These are phyloP conservation scores for Lepidurus arcticus DNA, from an alignment of 1,140 invertebrate species.

Conservation along the genomic window DNA sequence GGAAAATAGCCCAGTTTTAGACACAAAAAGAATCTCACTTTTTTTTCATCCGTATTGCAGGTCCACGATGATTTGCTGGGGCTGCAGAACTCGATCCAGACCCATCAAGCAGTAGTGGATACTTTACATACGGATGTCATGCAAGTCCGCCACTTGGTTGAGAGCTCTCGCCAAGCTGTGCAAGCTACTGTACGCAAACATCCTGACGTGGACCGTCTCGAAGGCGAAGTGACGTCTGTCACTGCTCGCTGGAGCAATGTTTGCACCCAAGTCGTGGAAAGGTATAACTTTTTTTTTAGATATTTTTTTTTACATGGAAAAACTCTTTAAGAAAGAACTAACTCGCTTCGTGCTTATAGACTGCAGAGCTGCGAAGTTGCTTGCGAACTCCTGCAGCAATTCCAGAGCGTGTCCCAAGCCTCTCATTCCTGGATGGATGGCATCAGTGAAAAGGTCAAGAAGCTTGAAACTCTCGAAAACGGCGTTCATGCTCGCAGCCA, in stretches of 20 bases:
- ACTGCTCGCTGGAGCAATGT: constrained; percentile 85
- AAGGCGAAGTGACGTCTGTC: constrained; percentile 82
- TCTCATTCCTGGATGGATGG: constrained; percentile 84
- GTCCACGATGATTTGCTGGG: constrained; percentile 67
- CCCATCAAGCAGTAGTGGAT: constrained; percentile 80
- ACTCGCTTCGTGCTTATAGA: constrained; percentile 47
- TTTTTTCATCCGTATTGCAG: constrained; percentile 37
- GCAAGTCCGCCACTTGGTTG: constrained; percentile 75
- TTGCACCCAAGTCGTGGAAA: constrained; percentile 81
- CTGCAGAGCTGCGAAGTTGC: constrained; percentile 77
- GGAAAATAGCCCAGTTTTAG: constrained; percentile 19
- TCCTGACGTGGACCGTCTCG: constrained; percentile 83
- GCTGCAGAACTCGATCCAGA: constrained; percentile 71
- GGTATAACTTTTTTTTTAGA: constrained; percentile 50
- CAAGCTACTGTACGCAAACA: constrained; percentile 56
- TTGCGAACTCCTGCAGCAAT: constrained; percentile 75
- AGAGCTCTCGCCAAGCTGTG: constrained; percentile 59
- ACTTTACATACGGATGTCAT: constrained; percentile 83
- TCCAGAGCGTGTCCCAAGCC: constrained; percentile 74
- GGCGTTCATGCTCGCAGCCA: constrained; percentile 58
- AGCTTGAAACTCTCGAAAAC: constrained; percentile 60
- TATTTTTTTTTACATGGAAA: constrained; percentile 28
- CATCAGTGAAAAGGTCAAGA: constrained; percentile 56
- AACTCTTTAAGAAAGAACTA: neutral
- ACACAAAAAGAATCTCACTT: neutral